Percentiles rank a stretch among this genome's conserved stretches.
Conservation (phyloP, 2,113 vertebrate genomes). For the Athene cunicularia region DNA sequence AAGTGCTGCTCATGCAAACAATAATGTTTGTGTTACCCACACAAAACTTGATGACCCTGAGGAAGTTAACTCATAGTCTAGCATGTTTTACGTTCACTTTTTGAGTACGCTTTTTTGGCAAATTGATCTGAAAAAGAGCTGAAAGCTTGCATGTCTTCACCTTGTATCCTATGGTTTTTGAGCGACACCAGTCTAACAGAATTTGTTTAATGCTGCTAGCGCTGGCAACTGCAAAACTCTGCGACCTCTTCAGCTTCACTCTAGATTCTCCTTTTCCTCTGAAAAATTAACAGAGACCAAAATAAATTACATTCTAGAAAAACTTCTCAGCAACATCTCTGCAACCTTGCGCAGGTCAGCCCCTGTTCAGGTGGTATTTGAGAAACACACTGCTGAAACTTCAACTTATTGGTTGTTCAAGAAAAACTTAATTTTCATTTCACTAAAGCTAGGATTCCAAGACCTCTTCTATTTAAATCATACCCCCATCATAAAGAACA, state of each 20-base stretch:
- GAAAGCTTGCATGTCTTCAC: slow-evolving; percentile 63
- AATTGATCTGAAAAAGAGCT: not conserved
- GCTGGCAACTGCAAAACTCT: slow-evolving; percentile 90
- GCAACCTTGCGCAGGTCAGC: not conserved
- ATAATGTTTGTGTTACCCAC: not conserved
- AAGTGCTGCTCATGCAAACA: not conserved
- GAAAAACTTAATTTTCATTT: not conserved
- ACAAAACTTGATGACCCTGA: not conserved
- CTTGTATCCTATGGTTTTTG: slow-evolving; percentile 94
- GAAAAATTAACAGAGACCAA: slow-evolving; percentile 26
- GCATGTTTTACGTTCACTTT: not conserved
- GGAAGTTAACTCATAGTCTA: not conserved
- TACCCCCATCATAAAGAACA: not conserved
- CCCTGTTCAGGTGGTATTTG: not conserved
- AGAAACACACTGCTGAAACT: not conserved
- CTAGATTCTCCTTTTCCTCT: slow-evolving; percentile 84
- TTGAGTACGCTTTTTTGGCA: not conserved
- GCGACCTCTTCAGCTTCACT: slow-evolving; percentile 90
- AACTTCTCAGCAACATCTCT: not conserved
- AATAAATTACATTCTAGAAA: slow-evolving; percentile 14
- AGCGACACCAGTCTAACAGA: slow-evolving; percentile 94
- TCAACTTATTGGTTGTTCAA: not conserved
- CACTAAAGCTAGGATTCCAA: not conserved
- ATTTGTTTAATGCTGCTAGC: slow-evolving; percentile 95
- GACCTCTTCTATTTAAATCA: not conserved